Conservation (phyloP, 2,888 invertebrate genomes). For the Iphiclides podalirius region DNA sequence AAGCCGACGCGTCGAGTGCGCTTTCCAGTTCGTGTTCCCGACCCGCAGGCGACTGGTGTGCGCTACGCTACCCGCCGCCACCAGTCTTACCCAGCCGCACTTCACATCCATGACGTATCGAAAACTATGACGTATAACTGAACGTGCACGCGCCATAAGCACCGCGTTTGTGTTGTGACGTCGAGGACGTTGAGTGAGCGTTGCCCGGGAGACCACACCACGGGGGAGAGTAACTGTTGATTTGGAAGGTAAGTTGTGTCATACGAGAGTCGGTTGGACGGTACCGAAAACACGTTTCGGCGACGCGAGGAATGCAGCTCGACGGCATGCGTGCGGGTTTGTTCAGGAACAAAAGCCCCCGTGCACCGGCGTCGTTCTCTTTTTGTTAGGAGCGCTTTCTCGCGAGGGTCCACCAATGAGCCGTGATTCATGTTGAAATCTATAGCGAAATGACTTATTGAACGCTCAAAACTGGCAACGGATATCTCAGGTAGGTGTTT, state of each 20-base stretch:
- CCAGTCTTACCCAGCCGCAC: conserved; percentile 64
- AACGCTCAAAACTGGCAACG: not conserved
- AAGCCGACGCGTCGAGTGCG: conserved; percentile 55
- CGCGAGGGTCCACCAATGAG: conserved; percentile 40
- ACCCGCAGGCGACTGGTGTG: conserved; percentile 68
- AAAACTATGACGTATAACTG: conserved; percentile 63
- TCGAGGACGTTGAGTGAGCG: conserved; percentile 43
- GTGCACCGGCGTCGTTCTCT: conserved; percentile 70
- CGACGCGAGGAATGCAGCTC: conserved; percentile 75
- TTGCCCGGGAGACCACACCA: conserved; percentile 54
- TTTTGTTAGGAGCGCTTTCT: conserved; percentile 64
- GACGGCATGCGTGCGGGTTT: conserved; percentile 70
- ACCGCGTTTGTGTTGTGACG: conserved; percentile 62
- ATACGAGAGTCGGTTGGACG: conserved; percentile 63
- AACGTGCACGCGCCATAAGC: conserved; percentile 47
- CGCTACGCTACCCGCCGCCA: conserved; percentile 56
- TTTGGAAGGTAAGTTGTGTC: conserved; percentile 76
- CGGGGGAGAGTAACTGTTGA: no score
- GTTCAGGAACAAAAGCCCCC: conserved; percentile 77
- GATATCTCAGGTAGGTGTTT: conserved; percentile 19
- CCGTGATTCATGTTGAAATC: conserved; percentile 27
- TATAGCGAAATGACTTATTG: not conserved
- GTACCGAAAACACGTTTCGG: conserved; percentile 71
- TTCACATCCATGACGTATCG: conserved; percentile 46
- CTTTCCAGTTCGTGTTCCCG: conserved; percentile 72